Conservation (phyloP, 2,113 vertebrate species). For the Spea bombifrons region DNA sequence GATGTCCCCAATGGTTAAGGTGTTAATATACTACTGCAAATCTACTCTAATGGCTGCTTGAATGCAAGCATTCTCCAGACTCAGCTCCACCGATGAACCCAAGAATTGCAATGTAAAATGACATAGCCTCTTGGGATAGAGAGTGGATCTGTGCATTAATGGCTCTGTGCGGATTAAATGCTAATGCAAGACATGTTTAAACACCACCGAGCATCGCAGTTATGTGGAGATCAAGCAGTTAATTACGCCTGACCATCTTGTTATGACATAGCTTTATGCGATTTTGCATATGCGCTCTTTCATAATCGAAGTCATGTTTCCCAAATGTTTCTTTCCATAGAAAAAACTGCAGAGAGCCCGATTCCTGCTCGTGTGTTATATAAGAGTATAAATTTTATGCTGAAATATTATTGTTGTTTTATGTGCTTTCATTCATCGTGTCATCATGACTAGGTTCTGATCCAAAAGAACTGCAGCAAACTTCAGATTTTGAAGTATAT, state of each 20-base stretch:
- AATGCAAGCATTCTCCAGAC: constrained; percentile 9
- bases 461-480: background rate
- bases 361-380: background rate
- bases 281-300: constrained; percentile 52
- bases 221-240: constrained; percentile 46
- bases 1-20: background rate
- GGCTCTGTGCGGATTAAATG: constrained; percentile 50
- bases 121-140: constrained; percentile 55
- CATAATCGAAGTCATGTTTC: constrained; percentile 47
- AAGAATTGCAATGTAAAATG: constrained; percentile 45
- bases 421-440: background rate
- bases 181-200: constrained; percentile 49
- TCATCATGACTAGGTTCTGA: background rate
- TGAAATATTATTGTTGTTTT: background rate
- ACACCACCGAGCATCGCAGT: constrained; percentile 39
- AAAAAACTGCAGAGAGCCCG: constrained; percentile 20
- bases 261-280: constrained; percentile 40
- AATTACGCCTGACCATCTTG: constrained; percentile 52
- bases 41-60: constrained; percentile 24
- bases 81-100: constrained; percentile 15
- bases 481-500: too few relatives aligned
- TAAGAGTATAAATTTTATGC: background rate
- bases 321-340: constrained; percentile 38
- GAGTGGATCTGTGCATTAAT: constrained; percentile 59
- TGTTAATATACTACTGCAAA: constrained; percentile 10